Evolutionary conservation across 2,797 vertebrate genomes (phyloP), one percentile per base, ranked within the genome.

Genomic region (Delichon dasypus): DNA sequence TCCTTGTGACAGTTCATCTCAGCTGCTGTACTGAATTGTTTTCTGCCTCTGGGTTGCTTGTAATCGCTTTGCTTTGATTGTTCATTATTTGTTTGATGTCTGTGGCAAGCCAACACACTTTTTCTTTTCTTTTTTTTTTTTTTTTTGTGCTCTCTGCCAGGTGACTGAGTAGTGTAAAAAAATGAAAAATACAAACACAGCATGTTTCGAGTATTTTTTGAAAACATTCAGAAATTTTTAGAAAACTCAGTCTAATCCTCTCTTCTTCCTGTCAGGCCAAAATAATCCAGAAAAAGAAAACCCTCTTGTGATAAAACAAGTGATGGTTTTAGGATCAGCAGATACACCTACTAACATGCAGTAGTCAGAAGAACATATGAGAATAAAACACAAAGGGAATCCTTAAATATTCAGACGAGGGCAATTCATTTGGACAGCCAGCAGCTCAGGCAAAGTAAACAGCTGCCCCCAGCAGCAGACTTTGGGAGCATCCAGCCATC

Each of bases 21-120:
- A 94, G 74, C 34, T 5, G 4, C 64, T 78, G 36, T 58, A 54
- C 61, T 90, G 74, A 81, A 87, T 90, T 64, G 83, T 91, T 94
- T 95, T 74, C 67, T 79, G 67, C 79, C 88, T 87, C 77, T 88
- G 50, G 64, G 77, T 91, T 95, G 42, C 72, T 95, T 94, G 85
- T 89, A 94, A 94, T 79, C 9, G 0, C 44, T 94, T 91, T 94
- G 50, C 50, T 96, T 94, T 85, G 91, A 36, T 93, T 88, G 72
- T 82, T 94, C 64, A 32, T 86, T 94, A 84, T 96, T 95, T 91
- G 66, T 78, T 93, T 91, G 71, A 91, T 88, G 71, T 94, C 75
- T 90, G 29, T 88, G 82, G 70, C 71, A 95, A 65, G 58, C 7
- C 85, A 80, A 82, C 29, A 44, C 3, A 51, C 29, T 38, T 57